Evolutionary conservation across 2,888 invertebrate species (phyloP).

Genomic region (Boloria selene): DNA sequence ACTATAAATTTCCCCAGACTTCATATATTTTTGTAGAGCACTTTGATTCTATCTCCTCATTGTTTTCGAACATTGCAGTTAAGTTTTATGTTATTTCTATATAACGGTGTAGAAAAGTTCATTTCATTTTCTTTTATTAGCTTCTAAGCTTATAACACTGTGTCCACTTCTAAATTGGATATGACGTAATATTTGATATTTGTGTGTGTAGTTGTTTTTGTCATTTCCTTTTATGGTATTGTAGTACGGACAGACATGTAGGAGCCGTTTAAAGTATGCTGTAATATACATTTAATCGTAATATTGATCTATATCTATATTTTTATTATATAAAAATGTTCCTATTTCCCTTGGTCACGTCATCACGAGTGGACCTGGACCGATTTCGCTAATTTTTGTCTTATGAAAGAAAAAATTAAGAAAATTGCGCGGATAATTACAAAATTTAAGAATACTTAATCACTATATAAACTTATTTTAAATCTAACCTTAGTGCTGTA

Average conservation of each 20-base stretch:
- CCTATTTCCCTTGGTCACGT: too few relatives aligned
- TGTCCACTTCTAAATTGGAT: conserved; percentile 33
- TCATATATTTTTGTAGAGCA: conserved; percentile 10
- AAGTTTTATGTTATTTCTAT: conserved; percentile 23
- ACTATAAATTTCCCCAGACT: neutral
- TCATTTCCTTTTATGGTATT: conserved; percentile 32
- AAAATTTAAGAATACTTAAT: too few relatives aligned
- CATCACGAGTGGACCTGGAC: too few relatives aligned
- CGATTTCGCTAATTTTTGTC: too few relatives aligned
- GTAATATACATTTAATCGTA: neutral
- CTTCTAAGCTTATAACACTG: conserved; percentile 26
- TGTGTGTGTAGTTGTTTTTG: conserved; percentile 32
- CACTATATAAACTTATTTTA: too few relatives aligned
- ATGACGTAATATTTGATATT: conserved; percentile 31
- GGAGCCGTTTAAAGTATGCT: conserved; percentile 2
- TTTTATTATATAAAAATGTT: too few relatives aligned
- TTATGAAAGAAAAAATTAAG: too few relatives aligned
- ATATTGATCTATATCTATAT: too few relatives aligned
- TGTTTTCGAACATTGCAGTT: conserved; percentile 20
- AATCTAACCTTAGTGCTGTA: too few relatives aligned
- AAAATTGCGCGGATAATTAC: too few relatives aligned
- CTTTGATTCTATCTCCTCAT: conserved; percentile 21
- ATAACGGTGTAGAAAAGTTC: conserved; percentile 23
- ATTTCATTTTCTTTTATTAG: conserved; percentile 23
- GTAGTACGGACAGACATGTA: conserved; percentile 14